Evolutionary conservation across 2,797 vertebrate species (phyloP).

Genomic region (Hoplostethus mediterraneus): DNA sequence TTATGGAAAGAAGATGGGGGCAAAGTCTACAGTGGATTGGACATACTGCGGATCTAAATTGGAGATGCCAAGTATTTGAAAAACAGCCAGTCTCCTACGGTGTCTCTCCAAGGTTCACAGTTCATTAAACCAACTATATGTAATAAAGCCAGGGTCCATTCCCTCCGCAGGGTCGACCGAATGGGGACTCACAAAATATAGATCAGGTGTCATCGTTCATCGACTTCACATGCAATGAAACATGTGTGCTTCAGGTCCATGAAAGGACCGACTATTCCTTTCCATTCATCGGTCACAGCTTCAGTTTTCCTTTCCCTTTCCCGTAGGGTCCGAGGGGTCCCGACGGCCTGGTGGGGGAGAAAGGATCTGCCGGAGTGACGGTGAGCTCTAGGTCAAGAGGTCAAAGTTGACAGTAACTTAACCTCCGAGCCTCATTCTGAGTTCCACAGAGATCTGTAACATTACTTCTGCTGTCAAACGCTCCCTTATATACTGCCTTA

Average conservation of each 20-base stretch:
- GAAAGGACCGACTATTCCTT: constrained; percentile 19
- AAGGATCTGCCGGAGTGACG: constrained; percentile 75
- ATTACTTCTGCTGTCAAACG: background rate
- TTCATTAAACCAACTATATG: constrained; percentile 26
- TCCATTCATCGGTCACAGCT: constrained; percentile 20
- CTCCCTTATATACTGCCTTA: background rate
- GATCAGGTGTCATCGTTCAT: constrained; percentile 35
- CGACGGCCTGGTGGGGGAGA: constrained; percentile 76
- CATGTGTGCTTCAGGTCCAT: background rate
- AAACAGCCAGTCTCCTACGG: constrained; percentile 46
- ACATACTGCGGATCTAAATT: constrained; percentile 29
- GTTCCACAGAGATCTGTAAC: background rate
- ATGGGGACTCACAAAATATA: constrained; percentile 25
- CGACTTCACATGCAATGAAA: constrained; percentile 28
- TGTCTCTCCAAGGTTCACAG: constrained; percentile 28
- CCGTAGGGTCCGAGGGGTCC: constrained; percentile 78
- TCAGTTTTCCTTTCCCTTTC: constrained; percentile 31
- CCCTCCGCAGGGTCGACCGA: constrained; percentile 29
- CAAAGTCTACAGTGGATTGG: constrained; percentile 49
- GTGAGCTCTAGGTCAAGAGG: constrained; percentile 60
- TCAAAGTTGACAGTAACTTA: constrained; percentile 17
- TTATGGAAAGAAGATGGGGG: constrained; percentile 43
- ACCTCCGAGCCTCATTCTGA: background rate
- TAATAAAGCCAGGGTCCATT: constrained; percentile 28
- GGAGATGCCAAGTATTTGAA: constrained; percentile 51